Percentiles rank a stretch among this genome's conserved stretches.
Evolutionary conservation across 2,888 invertebrate species (phyloP).

Genomic region (Gastrophysa polygoni): DNA sequence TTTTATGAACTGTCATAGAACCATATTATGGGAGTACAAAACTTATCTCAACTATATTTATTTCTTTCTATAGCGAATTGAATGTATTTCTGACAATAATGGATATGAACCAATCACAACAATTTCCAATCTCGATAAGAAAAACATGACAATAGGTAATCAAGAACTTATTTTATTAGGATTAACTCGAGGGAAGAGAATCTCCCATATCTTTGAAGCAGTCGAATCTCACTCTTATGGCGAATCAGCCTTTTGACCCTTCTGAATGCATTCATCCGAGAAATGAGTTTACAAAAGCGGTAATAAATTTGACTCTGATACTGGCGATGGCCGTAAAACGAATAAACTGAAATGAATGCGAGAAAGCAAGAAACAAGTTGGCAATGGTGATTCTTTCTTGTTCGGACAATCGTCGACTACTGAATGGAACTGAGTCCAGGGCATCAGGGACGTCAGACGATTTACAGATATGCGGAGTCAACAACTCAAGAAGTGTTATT

Average conservation of each 20-base stretch:
- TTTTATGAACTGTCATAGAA: too few species aligned
- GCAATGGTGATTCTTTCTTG: neutral
- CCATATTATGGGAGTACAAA: too few species aligned
- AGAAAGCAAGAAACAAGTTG: neutral
- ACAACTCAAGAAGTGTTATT: neutral
- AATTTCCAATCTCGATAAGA: too few species aligned
- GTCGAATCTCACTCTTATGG: too few species aligned
- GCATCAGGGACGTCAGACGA: neutral
- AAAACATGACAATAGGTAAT: too few species aligned
- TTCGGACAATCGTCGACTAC: neutral
- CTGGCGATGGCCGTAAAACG: neutral
- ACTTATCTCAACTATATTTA: too few species aligned
- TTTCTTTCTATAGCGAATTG: too few species aligned
- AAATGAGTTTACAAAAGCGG: conserved; percentile 9
- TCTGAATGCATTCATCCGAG: neutral
- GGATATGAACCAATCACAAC: too few species aligned
- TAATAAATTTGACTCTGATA: conserved; percentile 8
- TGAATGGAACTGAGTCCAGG: neutral
- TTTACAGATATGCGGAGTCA: neutral
- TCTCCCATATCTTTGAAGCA: too few species aligned
- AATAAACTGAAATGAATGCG: conserved; percentile 8
- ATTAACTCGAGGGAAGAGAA: too few species aligned
- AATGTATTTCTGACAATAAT: too few species aligned
- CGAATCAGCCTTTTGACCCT: neutral
- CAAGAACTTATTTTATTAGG: too few species aligned